These are phyloP conservation scores for Nothoprocta perdicaria DNA, from an alignment of 2,113 vertebrate genomes.

Conservation along the genomic window DNA sequence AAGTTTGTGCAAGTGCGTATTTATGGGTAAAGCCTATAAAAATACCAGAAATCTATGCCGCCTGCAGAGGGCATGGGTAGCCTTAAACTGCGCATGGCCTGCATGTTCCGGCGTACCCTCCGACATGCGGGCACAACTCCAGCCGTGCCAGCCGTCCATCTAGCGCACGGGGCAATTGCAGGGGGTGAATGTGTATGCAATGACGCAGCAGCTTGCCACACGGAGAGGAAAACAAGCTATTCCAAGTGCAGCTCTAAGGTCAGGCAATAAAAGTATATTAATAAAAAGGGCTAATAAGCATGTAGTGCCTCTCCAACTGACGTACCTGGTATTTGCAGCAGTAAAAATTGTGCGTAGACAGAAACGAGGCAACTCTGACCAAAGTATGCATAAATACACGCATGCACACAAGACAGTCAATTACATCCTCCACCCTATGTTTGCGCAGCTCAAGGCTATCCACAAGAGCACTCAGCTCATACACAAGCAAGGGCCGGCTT, in stretches of 20 bases:
- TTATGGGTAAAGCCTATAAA: neutral
- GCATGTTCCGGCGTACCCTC: neutral
- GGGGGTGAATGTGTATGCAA: neutral
- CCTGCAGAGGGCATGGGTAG: fast-evolving
- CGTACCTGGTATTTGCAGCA: neutral
- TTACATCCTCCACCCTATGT: neutral
- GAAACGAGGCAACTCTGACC: neutral
- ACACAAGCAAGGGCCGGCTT: neutral
- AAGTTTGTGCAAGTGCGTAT: neutral
- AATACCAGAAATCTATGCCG: neutral
- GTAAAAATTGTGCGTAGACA: neutral
- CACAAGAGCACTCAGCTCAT: neutral
- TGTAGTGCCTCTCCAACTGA: neutral
- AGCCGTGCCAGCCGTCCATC: neutral
- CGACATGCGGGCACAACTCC: fast-evolving
- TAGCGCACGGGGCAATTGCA: neutral
- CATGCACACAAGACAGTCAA: fast-evolving
- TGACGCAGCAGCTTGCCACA: neutral
- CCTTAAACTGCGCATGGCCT: neutral
- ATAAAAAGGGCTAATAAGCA: neutral
- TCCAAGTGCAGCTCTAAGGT: neutral
- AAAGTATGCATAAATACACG: neutral
- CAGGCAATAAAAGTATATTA: neutral
- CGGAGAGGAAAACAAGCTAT: neutral
- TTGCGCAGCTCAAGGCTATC: neutral